Conservation (phyloP, 2,888 invertebrate genomes). For the Notodonta dromedarius region DNA sequence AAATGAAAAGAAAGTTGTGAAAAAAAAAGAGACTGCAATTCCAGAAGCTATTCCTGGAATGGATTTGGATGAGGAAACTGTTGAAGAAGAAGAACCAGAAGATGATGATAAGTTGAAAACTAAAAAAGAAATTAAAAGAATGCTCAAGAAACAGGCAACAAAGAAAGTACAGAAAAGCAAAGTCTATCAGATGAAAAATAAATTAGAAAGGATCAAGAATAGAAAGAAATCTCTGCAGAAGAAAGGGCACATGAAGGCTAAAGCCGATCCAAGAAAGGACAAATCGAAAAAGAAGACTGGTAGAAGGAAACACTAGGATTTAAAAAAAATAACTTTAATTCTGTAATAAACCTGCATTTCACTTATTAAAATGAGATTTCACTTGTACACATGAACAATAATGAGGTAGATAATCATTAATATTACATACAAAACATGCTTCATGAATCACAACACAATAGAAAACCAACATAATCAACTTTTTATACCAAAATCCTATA, state of each 20-base stretch:
- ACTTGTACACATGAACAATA: not conserved
- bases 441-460: not conserved
- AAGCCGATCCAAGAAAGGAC: conserved; percentile 61
- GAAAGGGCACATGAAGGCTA: conserved; percentile 56
- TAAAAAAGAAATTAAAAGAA: conserved; percentile 88
- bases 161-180: conserved; percentile 91
- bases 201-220: conserved; percentile 87
- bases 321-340: conserved; percentile 26
- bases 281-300: conserved; percentile 69
- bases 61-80: conserved; percentile 63
- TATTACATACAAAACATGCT: not conserved
- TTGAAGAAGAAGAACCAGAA: conserved; percentile 50
- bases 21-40: conserved; percentile 42
- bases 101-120: conserved; percentile 69
- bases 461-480: not conserved
- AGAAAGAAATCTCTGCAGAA: conserved; percentile 86
- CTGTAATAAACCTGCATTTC: conserved; percentile 28
- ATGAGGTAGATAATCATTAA: not conserved
- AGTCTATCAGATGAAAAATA: conserved; percentile 89
- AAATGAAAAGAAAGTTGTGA: conserved; percentile 39
- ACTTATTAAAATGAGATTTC: conserved; percentile 6
- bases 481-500: no score
- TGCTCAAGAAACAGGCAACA: conserved; percentile 88
- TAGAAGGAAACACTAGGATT: conserved; percentile 65
- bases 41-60: conserved; percentile 64